phyloP scores from a whole-genome alignment of 2,888 invertebrate genomes.

The Morinoia aosen region DNA sequence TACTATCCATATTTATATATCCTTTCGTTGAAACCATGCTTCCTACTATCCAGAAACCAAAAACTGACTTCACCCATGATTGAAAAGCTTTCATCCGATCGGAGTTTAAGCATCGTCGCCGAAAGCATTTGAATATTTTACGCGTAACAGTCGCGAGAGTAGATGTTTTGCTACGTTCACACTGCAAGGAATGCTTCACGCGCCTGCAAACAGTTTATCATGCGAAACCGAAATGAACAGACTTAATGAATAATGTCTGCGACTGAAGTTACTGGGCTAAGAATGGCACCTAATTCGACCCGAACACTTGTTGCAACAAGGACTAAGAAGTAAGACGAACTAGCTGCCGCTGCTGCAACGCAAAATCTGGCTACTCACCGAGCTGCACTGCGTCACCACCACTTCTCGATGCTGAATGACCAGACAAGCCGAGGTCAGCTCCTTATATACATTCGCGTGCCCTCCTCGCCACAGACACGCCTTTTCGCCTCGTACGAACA shows the following conservation, averaged over 20 bases:
- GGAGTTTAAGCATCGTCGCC: too few species aligned
- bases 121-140: too few species aligned
- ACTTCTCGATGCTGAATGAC: constrained; percentile 25
- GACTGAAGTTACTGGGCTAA: background rate
- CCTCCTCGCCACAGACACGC: constrained; percentile 16
- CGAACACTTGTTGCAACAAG: background rate
- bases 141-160: too few species aligned
- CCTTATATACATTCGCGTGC: background rate
- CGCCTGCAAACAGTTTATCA: too few species aligned
- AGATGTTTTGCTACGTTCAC: too few species aligned
- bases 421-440: constrained; percentile 1
- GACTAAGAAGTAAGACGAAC: background rate
- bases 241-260: background rate
- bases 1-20: too few species aligned
- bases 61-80: too few species aligned
- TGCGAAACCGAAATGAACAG: background rate
- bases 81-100: too few species aligned
- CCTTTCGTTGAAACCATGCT: too few species aligned
- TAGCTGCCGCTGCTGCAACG: background rate
- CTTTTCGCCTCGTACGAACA: background rate
- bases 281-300: background rate
- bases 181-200: too few species aligned
- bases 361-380: background rate
- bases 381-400: background rate
- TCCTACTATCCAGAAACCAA: too few species aligned